A percentile compares a stretch with the other conserved stretches of the same genome.
Evolutionary conservation across 2,113 vertebrate genomes (phyloP).

Genomic region (Crotalus horridus): DNA sequence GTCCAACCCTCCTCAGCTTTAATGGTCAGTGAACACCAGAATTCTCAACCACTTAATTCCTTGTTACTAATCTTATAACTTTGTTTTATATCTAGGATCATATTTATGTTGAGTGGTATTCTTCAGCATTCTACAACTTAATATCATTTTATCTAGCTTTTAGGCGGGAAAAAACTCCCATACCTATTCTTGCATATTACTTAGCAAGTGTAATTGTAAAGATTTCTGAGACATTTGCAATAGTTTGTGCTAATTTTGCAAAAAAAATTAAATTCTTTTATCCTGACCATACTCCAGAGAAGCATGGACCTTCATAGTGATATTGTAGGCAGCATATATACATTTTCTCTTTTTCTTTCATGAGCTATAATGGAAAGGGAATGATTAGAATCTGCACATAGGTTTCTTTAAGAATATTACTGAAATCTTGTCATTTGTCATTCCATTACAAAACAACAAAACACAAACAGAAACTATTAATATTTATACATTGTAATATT

Average conservation of each 20-base stretch:
- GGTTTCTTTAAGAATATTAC: background rate
- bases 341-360: background rate
- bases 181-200: background rate
- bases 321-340: background rate
- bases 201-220: slow-evolving; percentile 15
- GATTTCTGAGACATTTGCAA: slow-evolving; percentile 23
- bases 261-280: slow-evolving; percentile 12
- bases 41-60: background rate
- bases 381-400: background rate
- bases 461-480: background rate
- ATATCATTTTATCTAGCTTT: background rate
- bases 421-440: background rate
- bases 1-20: background rate
- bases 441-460: background rate
- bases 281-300: slow-evolving; percentile 26
- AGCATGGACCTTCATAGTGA: background rate
- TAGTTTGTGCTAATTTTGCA: slow-evolving; percentile 35
- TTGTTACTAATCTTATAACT: background rate
- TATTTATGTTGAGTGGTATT: background rate
- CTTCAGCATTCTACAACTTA: background rate
- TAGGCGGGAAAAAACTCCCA: background rate
- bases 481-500: background rate
- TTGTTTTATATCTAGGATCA: slow-evolving; percentile 16
- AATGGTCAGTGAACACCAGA: background rate
- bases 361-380: background rate